A percentile compares a stretch with the other conserved stretches of the same genome.
Evolutionary conservation across 2,888 invertebrate species (phyloP).

Genomic region (Folsomia manolachei): DNA sequence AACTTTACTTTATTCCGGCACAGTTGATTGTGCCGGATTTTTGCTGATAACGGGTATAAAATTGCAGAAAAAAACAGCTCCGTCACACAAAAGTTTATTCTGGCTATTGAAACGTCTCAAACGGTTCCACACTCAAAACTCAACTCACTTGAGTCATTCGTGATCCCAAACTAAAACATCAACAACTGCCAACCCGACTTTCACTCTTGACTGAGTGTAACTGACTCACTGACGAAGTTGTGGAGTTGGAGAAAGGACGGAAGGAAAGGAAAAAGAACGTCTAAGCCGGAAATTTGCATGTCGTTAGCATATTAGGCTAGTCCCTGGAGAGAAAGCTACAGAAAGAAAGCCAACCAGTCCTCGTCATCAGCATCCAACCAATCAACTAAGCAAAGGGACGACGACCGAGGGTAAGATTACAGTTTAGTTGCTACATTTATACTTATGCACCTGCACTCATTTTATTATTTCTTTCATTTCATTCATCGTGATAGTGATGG

Average conservation of each 20-base stretch:
- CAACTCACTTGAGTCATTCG: no score
- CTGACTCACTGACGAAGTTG: no score
- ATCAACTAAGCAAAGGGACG: neutral
- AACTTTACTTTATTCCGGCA: neutral
- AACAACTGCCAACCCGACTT: slow-evolving; percentile 1
- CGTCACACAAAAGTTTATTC: neutral
- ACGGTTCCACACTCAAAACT: neutral
- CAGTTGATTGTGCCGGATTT: slow-evolving; percentile 2
- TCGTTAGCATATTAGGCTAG: slow-evolving; percentile 23
- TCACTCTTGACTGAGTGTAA: neutral
- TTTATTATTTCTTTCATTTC: no score
- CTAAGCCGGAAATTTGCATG: slow-evolving; percentile 22
- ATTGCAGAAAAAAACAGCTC: slow-evolving; percentile 1
- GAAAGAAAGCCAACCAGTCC: neutral
- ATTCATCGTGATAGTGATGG: no score
- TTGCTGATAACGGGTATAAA: neutral
- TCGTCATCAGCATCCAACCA: slow-evolving; percentile 3
- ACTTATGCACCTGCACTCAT: neutral
- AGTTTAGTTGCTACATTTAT: neutral
- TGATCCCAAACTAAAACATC: slow-evolving; percentile 4
- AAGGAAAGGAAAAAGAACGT: neutral
- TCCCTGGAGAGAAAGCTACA: slow-evolving; percentile 7
- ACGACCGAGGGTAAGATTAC: slow-evolving; percentile 8
- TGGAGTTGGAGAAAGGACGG: no score
- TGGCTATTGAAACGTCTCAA: slow-evolving; percentile 4